Conservation (phyloP, 1,140 invertebrate genomes). For the Pteromalus puparum region DNA sequence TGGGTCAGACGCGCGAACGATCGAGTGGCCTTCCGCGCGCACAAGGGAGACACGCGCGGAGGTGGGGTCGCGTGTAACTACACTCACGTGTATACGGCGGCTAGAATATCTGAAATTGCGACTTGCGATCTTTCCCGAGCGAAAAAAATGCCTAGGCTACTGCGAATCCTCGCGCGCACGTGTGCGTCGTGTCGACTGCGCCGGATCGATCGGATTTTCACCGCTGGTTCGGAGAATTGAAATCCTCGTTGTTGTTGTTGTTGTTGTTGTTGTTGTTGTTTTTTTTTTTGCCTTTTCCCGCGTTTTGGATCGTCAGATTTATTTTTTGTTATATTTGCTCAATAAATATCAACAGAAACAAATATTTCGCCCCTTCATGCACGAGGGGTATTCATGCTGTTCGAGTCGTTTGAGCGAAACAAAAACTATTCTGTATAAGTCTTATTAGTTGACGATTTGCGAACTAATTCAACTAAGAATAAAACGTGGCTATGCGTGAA, state of each 20-base stretch:
- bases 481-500: neutral
- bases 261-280: too few species aligned
- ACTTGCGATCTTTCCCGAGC: too few species aligned
- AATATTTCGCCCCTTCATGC: neutral
- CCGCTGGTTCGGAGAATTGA: neutral
- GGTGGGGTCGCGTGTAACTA: neutral
- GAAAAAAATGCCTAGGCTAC: neutral
- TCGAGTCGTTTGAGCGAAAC: neutral
- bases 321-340: too few species aligned
- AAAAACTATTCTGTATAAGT: neutral
- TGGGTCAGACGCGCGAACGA: neutral
- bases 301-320: neutral
- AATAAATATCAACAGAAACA: neutral
- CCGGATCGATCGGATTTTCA: slow-evolving; percentile 22
- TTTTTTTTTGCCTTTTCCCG: neutral
- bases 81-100: neutral
- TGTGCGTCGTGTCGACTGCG: neutral
- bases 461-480: neutral
- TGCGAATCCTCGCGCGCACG: neutral
- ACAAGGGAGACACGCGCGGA: neutral
- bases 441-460: neutral
- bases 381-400: neutral
- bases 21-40: neutral
- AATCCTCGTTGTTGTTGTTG: slow-evolving; percentile 2
- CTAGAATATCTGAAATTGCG: neutral